These are phyloP conservation scores for Coregonus sp. DNA, from an alignment of 2,797 vertebrate genomes.

Conservation along the genomic window DNA sequence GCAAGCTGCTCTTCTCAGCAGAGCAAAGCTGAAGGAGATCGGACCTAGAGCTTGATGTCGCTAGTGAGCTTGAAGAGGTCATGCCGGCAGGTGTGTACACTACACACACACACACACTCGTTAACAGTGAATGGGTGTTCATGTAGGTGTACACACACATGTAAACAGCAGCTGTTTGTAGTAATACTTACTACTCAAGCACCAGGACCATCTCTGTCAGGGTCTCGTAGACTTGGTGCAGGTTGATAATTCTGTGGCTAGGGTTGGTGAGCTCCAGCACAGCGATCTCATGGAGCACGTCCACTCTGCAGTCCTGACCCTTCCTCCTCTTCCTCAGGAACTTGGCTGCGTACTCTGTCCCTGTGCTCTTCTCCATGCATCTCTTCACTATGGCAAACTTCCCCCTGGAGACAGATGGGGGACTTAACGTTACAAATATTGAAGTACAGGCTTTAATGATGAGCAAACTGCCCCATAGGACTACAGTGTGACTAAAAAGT, in stretches of 20 bases:
- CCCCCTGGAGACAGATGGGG: conserved; percentile 46
- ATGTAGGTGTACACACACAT: neutral
- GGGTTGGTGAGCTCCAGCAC: conserved; percentile 75
- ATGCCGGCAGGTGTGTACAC: neutral
- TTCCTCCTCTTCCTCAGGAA: conserved; percentile 78
- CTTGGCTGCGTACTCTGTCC: neutral
- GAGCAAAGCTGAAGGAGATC: neutral
- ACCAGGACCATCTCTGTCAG: conserved; percentile 79
- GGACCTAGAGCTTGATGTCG: neutral
- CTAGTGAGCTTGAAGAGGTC: neutral
- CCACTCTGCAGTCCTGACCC: conserved; percentile 79
- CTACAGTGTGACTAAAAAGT: neutral
- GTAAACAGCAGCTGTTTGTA: neutral
- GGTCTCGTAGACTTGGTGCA: conserved; percentile 81
- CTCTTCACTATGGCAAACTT: conserved; percentile 82
- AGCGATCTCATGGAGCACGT: conserved; percentile 80
- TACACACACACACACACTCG: too few relatives aligned
- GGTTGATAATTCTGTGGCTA: conserved; percentile 75
- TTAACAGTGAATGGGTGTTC: too few relatives aligned
- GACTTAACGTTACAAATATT: neutral
- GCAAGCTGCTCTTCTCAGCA: neutral
- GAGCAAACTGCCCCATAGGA: neutral
- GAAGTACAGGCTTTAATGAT: neutral
- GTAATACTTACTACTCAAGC: conserved; percentile 35
- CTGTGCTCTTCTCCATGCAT: conserved; percentile 67